Evolutionary conservation across 2,888 invertebrate genomes (phyloP).

Genomic region (Acleris sparsana): DNA sequence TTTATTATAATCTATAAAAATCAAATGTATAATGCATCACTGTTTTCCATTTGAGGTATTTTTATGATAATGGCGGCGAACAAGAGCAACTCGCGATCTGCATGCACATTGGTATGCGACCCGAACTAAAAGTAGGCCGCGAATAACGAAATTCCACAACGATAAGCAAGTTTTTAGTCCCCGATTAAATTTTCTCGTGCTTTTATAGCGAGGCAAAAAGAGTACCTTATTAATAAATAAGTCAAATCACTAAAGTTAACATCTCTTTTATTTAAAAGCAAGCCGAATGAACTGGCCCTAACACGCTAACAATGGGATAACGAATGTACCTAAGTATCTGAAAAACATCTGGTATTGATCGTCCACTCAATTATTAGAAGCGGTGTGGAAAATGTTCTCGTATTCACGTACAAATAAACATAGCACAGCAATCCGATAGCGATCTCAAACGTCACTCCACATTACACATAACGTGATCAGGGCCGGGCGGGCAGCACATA

Average conservation of each 20-base stretch:
- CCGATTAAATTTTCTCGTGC: background rate
- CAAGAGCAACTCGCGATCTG: constrained; percentile 19
- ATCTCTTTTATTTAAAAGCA: too few species aligned
- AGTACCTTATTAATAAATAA: too few species aligned
- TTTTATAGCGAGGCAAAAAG: too few species aligned
- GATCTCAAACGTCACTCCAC: constrained; percentile 59
- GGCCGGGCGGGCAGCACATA: constrained; percentile 46
- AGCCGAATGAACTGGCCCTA: background rate
- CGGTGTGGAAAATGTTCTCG: constrained; percentile 31
- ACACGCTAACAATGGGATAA: background rate
- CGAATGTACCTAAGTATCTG: constrained; percentile 3
- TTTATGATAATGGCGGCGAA: constrained; percentile 26
- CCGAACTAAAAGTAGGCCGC: constrained; percentile 37
- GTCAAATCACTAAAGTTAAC: too few species aligned
- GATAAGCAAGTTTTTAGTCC: constrained; percentile 28
- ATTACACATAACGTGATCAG: constrained; percentile 53
- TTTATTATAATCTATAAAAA: background rate
- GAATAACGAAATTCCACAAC: constrained; percentile 34
- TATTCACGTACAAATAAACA: constrained; percentile 36
- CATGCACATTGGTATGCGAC: constrained; percentile 32
- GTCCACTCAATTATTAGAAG: constrained; percentile 28
- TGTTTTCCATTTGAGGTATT: constrained; percentile 4
- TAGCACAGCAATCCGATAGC: constrained; percentile 46
- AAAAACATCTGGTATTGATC: constrained; percentile 23
- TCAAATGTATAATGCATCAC: background rate